Evolutionary conservation across 2,888 invertebrate genomes (phyloP), one percentile per base, ranked within the genome.

Genomic region (Alviniconcha strummeri): DNA sequence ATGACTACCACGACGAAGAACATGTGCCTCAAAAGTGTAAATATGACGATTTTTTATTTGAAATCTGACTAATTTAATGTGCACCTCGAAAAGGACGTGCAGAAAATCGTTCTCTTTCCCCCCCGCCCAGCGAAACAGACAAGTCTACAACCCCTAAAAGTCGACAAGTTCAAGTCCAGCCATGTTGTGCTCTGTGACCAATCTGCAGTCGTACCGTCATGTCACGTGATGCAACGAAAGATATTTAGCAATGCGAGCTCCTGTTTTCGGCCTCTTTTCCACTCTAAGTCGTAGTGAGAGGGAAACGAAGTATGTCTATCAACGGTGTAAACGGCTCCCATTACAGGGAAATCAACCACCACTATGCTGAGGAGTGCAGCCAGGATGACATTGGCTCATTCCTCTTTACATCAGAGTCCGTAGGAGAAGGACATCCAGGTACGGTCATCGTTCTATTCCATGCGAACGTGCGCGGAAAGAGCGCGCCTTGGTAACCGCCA

Each of bases 351-450:
- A 87, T 91, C 72, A 89, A 91, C 83, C 87, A 90, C 19, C 91
- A 92, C 86, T 91, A 90, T 82, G 91, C 91, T 64, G 91, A 91
- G 84, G 90, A 91, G 85, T 91, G 91, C 88, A 91, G 91, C 81
- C 91, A 91, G 83, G 91, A 92, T 86, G 92, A 92, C 83, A 89
- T 91, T 69, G 91, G 91, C 69, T 87, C 90, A 57, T 94, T 94
- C 86, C 89, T 93, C 56, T 94, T 94, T 85, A 93, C 94, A 60
- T 93, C 93, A 19, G 94, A 94, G 89, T 94, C 94, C n/a, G 94
- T 94, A 36, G 94, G 94, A 80, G 94, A 94, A 88, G 94, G 94
- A 56, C 93, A 94, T 86, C 93, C 94, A 88, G 93, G 93, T 93
- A 90, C 69, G 52, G 9, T 11, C 79, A 56, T 60, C 9, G 15